Evolutionary conservation across 2,797 vertebrate genomes (phyloP).

Genomic region (Benthosema pterotum): DNA sequence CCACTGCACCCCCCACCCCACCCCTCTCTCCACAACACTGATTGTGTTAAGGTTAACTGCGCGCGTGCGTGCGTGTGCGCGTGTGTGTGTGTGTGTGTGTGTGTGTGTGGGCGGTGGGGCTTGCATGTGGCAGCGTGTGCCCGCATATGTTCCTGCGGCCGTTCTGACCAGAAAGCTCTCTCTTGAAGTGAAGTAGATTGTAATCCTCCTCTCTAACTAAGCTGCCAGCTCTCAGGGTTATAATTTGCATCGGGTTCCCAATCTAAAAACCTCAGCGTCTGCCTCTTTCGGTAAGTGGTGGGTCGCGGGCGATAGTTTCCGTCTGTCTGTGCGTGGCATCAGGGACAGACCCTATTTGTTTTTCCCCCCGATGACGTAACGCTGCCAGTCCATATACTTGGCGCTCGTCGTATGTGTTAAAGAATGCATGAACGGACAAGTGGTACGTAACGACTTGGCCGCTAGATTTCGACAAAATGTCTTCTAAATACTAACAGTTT

Average conservation of each 20-base stretch:
- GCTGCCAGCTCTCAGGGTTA: conserved; percentile 70
- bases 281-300: conserved; percentile 63
- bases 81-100: conserved; percentile 2
- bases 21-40: too few species aligned
- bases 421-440: too few species aligned
- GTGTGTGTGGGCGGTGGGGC: not conserved
- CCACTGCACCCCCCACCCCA: conserved; percentile 37
- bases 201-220: conserved; percentile 79
- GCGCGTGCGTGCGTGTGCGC: conserved; percentile 1
- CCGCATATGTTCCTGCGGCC: conserved; percentile 43
- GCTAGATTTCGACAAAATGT: too few species aligned
- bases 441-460: too few species aligned
- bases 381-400: conserved; percentile 52
- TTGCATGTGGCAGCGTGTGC: not conserved
- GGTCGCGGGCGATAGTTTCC: conserved; percentile 59
- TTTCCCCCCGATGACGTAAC: conserved; percentile 71
- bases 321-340: conserved; percentile 56
- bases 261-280: conserved; percentile 70
- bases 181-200: conserved; percentile 72
- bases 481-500: too few species aligned
- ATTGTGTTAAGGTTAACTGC: conserved; percentile 52
- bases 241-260: conserved; percentile 74
- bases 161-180: conserved; percentile 63
- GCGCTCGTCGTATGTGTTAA: conserved; percentile 43
- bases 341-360: too few species aligned